Percentiles rank a stretch among this genome's conserved stretches.
phyloP scores from a whole-genome alignment of 2,888 invertebrate genomes.

The Lathronympha strigana region DNA sequence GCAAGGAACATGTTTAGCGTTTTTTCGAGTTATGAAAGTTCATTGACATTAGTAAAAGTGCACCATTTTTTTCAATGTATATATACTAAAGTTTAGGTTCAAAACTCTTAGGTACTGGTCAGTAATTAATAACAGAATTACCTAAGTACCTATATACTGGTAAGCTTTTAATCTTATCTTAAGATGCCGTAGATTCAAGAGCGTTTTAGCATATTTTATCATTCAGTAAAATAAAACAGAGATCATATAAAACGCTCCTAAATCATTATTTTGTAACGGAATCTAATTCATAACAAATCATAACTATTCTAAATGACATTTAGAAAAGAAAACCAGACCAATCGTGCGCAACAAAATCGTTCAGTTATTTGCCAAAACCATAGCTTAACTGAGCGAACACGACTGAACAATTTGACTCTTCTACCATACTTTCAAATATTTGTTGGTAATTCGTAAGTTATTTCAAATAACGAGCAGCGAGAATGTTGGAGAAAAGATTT shows the following conservation, averaged over 20 bases:
- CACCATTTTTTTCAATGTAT: too few species aligned
- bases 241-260: background rate
- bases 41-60: too few species aligned
- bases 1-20: too few species aligned
- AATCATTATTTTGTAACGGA: background rate
- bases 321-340: constrained; percentile 24
- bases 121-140: too few species aligned
- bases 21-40: too few species aligned
- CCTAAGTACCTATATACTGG: too few species aligned
- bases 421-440: constrained; percentile 43
- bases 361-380: constrained; percentile 40
- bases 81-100: too few species aligned
- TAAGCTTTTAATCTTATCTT: too few species aligned
- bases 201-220: too few species aligned
- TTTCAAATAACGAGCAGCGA: constrained; percentile 29
- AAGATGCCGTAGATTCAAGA: too few species aligned
- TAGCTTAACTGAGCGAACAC: constrained; percentile 32
- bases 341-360: constrained; percentile 33
- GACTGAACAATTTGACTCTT: constrained; percentile 31
- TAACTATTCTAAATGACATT: constrained; percentile 23
- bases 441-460: constrained; percentile 35
- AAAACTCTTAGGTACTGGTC: too few species aligned
- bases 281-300: constrained; percentile 1
- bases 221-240: background rate
- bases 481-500: constrained; percentile 34